Base-by-base conservation (phyloP, 2,797 vertebrate genomes). In the Megaceryle alcyon region DNA sequence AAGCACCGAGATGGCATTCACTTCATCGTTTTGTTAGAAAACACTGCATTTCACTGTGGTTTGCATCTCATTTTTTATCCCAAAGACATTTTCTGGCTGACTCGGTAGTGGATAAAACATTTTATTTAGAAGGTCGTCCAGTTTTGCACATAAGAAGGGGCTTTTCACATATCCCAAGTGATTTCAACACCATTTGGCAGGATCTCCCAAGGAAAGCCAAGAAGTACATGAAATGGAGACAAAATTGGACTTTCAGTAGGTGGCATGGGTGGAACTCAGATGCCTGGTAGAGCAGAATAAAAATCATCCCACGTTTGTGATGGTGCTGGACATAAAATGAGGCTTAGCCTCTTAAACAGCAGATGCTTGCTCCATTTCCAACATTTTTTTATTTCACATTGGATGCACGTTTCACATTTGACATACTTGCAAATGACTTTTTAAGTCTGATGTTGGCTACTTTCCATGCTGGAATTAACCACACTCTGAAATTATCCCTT, bases 401-500 rank as follows among this genome's bases (percentile, higher is more conserved):
- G 26, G 15, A 53, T 16, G 25, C 10, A 4, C 1, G 0, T 25
- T 87, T 64, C 1, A 0, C 2, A 6, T 41, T 78, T 39, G 0
- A 1, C 28, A 8, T 8, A 3, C 25, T 64, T 17, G 31, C 5
- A 54, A 49, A 57, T 0, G 2, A 37, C 29, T 37, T 87, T 91
- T 64, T 35, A 54, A 75, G 44, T 18, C 54, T 1, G 0, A 9
- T 39, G 4, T 1, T n/a, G 54, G 46, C 63, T 82, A 44, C 18
- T 49, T 4, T 69, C 57, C 21, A 10, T 21, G 37, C 51, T 53
- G 69, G 60, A 60, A 28, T 64, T 12, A 48, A 53, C 23, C 66
- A 28, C 44, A 65, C 59, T 20, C 13, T 21, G 43, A 88, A 82
- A 31, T 22, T 9, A 54, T 17, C 11, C 46, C 26, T 51, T 57